Evolutionary conservation across 2,888 invertebrate species (phyloP).

Genomic region (Quadroppia sp.): DNA sequence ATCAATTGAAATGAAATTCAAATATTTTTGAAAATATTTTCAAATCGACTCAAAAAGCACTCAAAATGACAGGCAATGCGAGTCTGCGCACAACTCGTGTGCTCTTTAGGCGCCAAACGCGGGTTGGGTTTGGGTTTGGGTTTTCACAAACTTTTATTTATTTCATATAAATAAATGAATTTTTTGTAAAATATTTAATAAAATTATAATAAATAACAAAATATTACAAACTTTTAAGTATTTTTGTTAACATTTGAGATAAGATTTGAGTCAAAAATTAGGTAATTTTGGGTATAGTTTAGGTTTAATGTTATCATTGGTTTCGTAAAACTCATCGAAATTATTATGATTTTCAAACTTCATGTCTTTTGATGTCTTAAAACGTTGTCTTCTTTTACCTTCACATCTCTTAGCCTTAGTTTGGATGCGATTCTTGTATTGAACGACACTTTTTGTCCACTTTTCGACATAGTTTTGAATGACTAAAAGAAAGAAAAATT

Average conservation of each 20-base stretch:
- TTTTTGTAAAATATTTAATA: too few species aligned
- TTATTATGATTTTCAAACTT: not conserved
- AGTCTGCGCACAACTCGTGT: not conserved
- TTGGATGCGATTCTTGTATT: too few species aligned
- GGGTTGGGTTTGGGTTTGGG: too few species aligned
- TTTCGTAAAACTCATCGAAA: not conserved
- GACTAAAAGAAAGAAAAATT: not conserved
- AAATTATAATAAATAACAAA: too few species aligned
- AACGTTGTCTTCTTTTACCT: too few species aligned
- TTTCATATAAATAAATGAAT: too few species aligned
- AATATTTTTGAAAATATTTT: not conserved
- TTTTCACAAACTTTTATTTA: too few species aligned
- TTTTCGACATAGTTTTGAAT: not conserved
- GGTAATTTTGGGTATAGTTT: not conserved
- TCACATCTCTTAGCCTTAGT: too few species aligned
- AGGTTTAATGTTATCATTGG: not conserved
- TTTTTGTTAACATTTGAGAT: too few species aligned
- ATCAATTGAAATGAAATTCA: not conserved
- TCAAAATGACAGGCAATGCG: conserved; percentile 13
- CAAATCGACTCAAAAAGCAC: not conserved
- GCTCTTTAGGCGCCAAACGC: not conserved
- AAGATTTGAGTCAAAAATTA: not conserved
- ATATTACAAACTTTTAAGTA: too few species aligned
- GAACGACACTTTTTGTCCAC: too few species aligned
- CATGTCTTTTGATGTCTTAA: not conserved